Conservation (phyloP, 2,797 vertebrate species). For the Danio tinwini region DNA sequence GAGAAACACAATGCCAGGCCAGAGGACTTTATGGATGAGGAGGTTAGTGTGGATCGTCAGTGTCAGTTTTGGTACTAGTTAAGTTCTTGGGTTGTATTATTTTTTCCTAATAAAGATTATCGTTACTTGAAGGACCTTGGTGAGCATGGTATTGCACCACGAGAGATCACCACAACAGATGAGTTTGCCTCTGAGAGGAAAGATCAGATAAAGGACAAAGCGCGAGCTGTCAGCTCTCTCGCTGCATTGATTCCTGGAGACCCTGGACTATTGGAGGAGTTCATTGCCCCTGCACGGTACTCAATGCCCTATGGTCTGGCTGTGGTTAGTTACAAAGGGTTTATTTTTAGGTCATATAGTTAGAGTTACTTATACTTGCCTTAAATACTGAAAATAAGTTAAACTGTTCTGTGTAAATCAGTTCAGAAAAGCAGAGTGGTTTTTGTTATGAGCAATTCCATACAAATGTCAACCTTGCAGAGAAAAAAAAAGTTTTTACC, state of each 20-base stretch:
- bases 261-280: constrained; percentile 83
- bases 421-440: no score
- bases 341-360: no score
- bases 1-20: constrained; percentile 79
- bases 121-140: constrained; percentile 83
- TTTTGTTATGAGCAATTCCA: no score
- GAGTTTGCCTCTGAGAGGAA: constrained; percentile 87
- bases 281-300: constrained; percentile 89
- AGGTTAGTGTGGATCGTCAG: constrained; percentile 75
- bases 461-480: no score
- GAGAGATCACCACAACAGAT: constrained; percentile 86
- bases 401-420: no score
- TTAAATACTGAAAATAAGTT: no score
- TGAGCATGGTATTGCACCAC: constrained; percentile 94
- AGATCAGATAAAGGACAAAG: constrained; percentile 84
- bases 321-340: no score
- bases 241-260: constrained; percentile 88
- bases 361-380: no score
- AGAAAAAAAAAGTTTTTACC: no score
- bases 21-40: constrained; percentile 98
- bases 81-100: background rate
- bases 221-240: constrained; percentile 81
- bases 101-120: background rate
- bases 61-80: background rate
- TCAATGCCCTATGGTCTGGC: background rate